Percentiles rank a stretch among this genome's conserved stretches.
Evolutionary conservation across 2,113 vertebrate species (phyloP).

Genomic region (Pongo pygmaeus): DNA sequence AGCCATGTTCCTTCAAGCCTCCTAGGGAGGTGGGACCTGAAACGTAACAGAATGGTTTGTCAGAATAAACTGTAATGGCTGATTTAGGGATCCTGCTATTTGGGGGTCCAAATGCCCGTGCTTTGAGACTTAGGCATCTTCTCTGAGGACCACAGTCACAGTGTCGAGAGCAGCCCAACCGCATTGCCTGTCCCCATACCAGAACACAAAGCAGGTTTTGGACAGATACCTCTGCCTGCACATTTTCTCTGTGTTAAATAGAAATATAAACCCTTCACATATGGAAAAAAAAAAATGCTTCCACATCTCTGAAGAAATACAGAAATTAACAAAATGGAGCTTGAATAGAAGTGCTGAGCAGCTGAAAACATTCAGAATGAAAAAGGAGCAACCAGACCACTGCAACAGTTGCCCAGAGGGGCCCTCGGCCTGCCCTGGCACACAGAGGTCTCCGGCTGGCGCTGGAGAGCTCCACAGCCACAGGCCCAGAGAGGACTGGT

Average conservation of each 20-base stretch:
- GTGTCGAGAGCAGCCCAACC: background rate
- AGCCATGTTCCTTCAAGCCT: background rate
- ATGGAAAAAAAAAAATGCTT: background rate
- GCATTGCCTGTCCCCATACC: fast-evolving
- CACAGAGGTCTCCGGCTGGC: too few species aligned
- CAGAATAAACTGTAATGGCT: background rate
- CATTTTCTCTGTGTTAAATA: background rate
- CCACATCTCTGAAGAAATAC: background rate
- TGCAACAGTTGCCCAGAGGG: too few species aligned
- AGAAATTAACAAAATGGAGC: background rate
- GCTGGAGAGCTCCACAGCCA: background rate
- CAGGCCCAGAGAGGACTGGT: background rate
- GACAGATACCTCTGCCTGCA: background rate
- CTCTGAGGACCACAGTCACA: background rate
- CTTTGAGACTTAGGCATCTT: background rate
- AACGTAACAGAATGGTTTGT: background rate
- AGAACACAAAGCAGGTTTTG: background rate
- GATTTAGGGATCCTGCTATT: background rate
- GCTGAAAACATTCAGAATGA: background rate
- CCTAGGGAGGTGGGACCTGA: background rate
- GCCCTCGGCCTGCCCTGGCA: background rate
- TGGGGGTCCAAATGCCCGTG: too few species aligned
- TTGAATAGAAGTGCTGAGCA: background rate
- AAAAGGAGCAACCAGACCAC: background rate
- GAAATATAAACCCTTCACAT: background rate